A percentile compares a stretch with the other conserved stretches of the same genome.
Conservation (phyloP, 1,140 invertebrate genomes). For the Bradynema listronoti region DNA sequence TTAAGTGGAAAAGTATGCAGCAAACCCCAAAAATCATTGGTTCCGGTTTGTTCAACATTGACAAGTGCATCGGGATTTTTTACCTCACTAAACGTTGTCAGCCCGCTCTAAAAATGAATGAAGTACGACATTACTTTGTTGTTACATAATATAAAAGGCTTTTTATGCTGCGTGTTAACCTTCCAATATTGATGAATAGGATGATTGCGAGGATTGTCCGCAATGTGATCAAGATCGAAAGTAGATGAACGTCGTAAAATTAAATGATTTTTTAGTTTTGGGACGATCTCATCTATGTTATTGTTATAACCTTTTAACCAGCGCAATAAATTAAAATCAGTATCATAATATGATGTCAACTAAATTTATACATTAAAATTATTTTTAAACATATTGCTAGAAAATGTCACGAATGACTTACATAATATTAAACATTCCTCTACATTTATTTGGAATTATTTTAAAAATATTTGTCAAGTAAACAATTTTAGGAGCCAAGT, state of each 20-base stretch:
- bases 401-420: too few relatives aligned
- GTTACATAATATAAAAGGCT: too few relatives aligned
- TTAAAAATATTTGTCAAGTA: too few relatives aligned
- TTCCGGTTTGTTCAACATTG: slow-evolving; percentile 54
- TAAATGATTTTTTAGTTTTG: slow-evolving; percentile 37
- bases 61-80: slow-evolving; percentile 47
- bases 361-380: too few relatives aligned
- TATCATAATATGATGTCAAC: slow-evolving; percentile 56
- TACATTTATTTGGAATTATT: too few relatives aligned
- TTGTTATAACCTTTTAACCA: slow-evolving; percentile 56
- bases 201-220: slow-evolving; percentile 47
- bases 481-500: neutral
- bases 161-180: too few relatives aligned
- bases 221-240: slow-evolving; percentile 42
- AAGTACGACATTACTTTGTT: too few relatives aligned
- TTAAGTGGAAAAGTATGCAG: slow-evolving; percentile 50
- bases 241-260: slow-evolving; percentile 14
- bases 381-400: too few relatives aligned
- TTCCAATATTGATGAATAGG: slow-evolving; percentile 54
- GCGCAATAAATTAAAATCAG: slow-evolving; percentile 56
- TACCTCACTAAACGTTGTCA: slow-evolving; percentile 42
- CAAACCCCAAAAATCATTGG: slow-evolving; percentile 55
- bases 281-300: slow-evolving; percentile 49
- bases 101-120: slow-evolving; percentile 40
- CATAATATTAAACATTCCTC: too few relatives aligned